These are phyloP conservation scores for Trachemys scripta DNA, from an alignment of 2,113 vertebrate genomes.

Conservation along the genomic window DNA sequence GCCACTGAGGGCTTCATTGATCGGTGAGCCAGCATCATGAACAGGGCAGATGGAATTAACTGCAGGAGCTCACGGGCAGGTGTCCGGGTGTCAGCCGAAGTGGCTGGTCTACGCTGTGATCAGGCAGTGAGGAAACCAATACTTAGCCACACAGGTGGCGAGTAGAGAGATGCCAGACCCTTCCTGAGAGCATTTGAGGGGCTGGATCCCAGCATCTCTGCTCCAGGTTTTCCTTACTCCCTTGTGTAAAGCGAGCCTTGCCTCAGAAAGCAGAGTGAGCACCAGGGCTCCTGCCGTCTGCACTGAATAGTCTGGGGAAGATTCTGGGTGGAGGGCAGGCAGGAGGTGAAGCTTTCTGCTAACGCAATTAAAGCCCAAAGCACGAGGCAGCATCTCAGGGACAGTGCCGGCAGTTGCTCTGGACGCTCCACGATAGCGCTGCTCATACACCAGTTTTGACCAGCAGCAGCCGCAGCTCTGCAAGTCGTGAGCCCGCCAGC, in stretches of 20 bases:
- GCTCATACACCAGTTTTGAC: no score
- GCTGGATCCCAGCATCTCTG: background rate
- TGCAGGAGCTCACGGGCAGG: background rate
- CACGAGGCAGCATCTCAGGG: no score
- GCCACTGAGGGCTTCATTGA: background rate
- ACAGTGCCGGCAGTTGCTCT: no score
- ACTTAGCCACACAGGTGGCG: background rate
- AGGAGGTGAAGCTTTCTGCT: background rate
- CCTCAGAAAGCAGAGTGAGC: background rate
- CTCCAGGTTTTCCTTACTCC: background rate
- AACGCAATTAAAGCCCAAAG: background rate
- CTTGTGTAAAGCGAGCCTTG: background rate
- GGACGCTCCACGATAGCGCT: no score
- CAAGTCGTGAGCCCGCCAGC: no score
- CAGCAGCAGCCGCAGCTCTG: no score
- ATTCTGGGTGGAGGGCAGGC: no score
- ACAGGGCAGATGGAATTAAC: background rate
- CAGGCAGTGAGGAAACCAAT: background rate
- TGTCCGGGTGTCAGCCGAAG: background rate
- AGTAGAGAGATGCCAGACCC: background rate
- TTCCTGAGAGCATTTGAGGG: background rate
- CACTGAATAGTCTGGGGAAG: no score
- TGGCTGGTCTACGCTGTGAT: background rate
- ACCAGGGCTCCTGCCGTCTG: no score
- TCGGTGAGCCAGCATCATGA: background rate